Evolutionary conservation across 2,797 vertebrate genomes (phyloP).

Genomic region (Gastrophryne carolinensis): DNA sequence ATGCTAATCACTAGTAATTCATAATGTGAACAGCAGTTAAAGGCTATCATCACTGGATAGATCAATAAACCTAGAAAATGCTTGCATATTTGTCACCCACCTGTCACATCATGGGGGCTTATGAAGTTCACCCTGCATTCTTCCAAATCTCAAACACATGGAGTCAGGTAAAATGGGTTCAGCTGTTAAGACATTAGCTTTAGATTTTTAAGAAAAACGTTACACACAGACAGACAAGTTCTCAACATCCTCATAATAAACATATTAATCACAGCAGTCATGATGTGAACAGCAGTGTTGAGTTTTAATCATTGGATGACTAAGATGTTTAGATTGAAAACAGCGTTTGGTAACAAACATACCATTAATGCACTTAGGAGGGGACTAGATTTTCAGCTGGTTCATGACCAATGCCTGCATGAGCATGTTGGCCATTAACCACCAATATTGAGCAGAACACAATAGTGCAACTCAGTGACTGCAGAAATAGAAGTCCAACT

Average conservation of each 20-base stretch:
- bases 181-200: too few relatives aligned
- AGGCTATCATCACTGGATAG: constrained; percentile 39
- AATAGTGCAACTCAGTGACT: background rate
- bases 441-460: too few relatives aligned
- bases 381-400: too few relatives aligned
- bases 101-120: background rate
- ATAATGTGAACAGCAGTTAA: constrained; percentile 51
- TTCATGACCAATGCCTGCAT: too few relatives aligned
- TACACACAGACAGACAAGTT: too few relatives aligned
- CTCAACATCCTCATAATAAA: constrained; percentile 13
- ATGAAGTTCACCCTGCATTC: background rate
- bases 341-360: too few relatives aligned
- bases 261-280: constrained; percentile 11
- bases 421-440: too few relatives aligned
- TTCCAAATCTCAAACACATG: background rate
- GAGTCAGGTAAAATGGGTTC: too few relatives aligned
- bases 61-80: background rate
- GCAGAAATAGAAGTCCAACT: too few relatives aligned
- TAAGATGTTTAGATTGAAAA: too few relatives aligned
- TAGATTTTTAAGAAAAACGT: too few relatives aligned
- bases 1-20: constrained; percentile 25
- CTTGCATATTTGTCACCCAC: background rate
- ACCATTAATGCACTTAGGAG: too few relatives aligned
- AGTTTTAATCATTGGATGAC: constrained; percentile 18
- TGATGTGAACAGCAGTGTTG: constrained; percentile 37